Evolutionary conservation across 2,113 vertebrate species (phyloP), one percentile per base, ranked within the genome.

Genomic region (Regulus satrapa): DNA sequence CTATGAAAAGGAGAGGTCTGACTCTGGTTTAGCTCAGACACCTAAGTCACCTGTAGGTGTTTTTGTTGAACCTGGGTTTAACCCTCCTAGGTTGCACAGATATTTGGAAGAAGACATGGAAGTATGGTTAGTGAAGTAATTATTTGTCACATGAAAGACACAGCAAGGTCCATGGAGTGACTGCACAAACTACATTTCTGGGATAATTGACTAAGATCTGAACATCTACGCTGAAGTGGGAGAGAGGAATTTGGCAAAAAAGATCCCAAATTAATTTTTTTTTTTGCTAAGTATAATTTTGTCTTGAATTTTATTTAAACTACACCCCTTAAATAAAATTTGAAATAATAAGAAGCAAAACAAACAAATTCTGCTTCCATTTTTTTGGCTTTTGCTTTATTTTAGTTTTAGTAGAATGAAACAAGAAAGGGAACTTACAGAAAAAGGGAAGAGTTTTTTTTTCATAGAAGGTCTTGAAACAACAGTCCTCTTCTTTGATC

Each of bases 1-100:
- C 13, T 36, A 5, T 43, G 28, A 19, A 58, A 38, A 69, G 5
- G 9, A 74, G 8, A 3, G 5, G 5, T 5, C 10, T 1, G 31
- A 40, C 24, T 83, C 10, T 69, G 25, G 5, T 21, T 71, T 54
- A 87, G 6, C 13, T 69, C 58, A 80, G 28, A 36, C 25, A 6
- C 5, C 9, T 58, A 36, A 73, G 1, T 36, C 4, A 26, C 4
- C 14, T 31, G 3, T 15, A 66, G 10, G 4, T n/a, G 10, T 13
- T 54, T 81, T 29, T 26, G 52, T 41, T 64, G 19, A 2, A 2
- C 48, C 19, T 43, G 10, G 6, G 1, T 16, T 80, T 76, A 26
- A 24, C 2, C 7, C 1, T 67, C 14, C 2, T 19, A 34, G 2
- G 16, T 24, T 63, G 5, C 10, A 43, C 1, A 0, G 5, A 8